Evolutionary conservation across 2,888 invertebrate species (phyloP), one percentile per base, ranked within the genome.

Genomic region (Archips xylosteana): DNA sequence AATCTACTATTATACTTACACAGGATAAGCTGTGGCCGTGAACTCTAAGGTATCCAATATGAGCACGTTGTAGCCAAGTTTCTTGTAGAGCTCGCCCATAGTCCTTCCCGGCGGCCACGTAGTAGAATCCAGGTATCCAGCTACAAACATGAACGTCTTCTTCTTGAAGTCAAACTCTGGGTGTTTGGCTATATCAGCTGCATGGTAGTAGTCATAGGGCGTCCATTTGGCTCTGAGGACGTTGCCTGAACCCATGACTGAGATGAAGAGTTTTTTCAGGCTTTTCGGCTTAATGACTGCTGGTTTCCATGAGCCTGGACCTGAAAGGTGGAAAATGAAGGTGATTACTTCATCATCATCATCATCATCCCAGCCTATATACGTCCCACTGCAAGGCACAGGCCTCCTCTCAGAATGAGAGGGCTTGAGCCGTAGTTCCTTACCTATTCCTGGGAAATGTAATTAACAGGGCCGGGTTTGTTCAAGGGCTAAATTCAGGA

Each of bases 71-170:
- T 89, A 92, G 0, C 87, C 89, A 51, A 85, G 47, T 3, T 80
- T 81, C 66, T 80, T 86, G 67, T 92, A 93, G 0, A 76, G 51
- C 0, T 74, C 65, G 1, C 83, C 88, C 1, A 86, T 62, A 0
- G 78, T 65, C 2, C 72, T 60, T 0, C 85, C 87, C 0, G 84
- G 75, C 0, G 84, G 79, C 57, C 83, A 84, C 5, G 63, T 79
- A 0, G 89, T 87, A 10, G 85, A 87, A 45, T 92, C 92, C 77
- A 90, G 45, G 67, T 80, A 93, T 0, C 92, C 92, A 0, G 88
- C 88, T 0, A 88, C 83, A 61, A 87, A 92, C 45, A 93, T 2
- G 12, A 88, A 3, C 0, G 90, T 92, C 68, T 82, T 87, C 72
- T 82, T 89, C 0, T 70, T 82, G 54, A 83, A 81, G 69, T 83